Evolutionary conservation across 2,113 vertebrate genomes (phyloP).

Genomic region (Progne subis): DNA sequence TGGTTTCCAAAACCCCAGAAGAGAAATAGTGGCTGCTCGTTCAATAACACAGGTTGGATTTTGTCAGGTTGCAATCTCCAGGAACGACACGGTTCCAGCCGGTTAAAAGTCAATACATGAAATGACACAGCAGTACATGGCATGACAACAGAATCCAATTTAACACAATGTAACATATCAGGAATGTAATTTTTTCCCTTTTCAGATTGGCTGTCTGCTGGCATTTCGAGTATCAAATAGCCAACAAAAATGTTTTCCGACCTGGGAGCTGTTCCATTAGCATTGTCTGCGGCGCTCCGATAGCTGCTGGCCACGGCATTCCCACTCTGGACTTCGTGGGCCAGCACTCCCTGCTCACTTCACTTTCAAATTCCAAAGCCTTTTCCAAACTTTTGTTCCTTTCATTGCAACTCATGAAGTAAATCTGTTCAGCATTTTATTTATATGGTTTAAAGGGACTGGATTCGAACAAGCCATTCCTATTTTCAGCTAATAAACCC

Average conservation of each 20-base stretch:
- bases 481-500: conserved; percentile 1
- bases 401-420: not conserved
- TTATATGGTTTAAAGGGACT: not conserved
- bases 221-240: conserved; percentile 50
- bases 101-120: conserved; percentile 49
- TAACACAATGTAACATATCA: conserved; percentile 55
- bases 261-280: conserved; percentile 44
- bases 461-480: not conserved
- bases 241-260: conserved; percentile 49
- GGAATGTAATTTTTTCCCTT: conserved; percentile 57
- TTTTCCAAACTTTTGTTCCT: not conserved
- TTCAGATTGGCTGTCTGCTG: conserved; percentile 55
- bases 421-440: not conserved
- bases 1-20: conserved; percentile 7
- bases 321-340: not conserved
- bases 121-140: conserved; percentile 59
- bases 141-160: conserved; percentile 60
- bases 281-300: not conserved
- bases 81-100: conserved; percentile 7
- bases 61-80: conserved; percentile 24
- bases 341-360: not conserved
- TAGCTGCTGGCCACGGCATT: not conserved
- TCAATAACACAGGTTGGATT: not conserved
- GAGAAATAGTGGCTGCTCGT: not conserved
- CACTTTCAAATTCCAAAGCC: not conserved